Base-by-base conservation (phyloP, 2,113 vertebrate species). In the Catharus bicknelli region DNA sequence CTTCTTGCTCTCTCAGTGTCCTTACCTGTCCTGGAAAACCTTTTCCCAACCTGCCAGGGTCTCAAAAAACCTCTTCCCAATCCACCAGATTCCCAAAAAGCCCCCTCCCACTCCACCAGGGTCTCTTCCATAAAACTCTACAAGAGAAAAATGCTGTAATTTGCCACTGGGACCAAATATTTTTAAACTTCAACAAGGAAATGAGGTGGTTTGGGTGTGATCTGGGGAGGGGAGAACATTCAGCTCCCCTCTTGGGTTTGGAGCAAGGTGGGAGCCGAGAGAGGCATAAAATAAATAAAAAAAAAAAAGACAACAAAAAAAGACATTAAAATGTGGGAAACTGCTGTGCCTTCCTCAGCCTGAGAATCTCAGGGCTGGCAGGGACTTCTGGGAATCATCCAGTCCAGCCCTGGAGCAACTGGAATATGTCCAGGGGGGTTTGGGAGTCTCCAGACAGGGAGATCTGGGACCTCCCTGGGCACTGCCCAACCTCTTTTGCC, bases 191-290 rank as follows among this genome's bases (percentile, higher is more conserved):
- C 69, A 73, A 42, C 17, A 68, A 62, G 73, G 48, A 59, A 54
- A 54, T 14, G 25, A 27, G 68, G 82, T 3, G 18, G 48, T 10
- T 42, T 45, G 70, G 78, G 53, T 9, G 66, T 4, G 45, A 25
- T 26, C 5, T 13, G 16, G 66, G 84, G 74, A 51, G 66, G 53
- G 48, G 82, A 38, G 19, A 40, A 19, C 57, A 26, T 3, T 32
- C 30, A 34, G 81, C 48, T 67, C 32, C 0, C 5, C n/a, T 77
- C 36, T 5, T 0, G 5, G 6, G 42, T 67, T 62, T 42, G 64
- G 66, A 63, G 53, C 27, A 4, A 64, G 42, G 53, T 26, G 1
- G 2, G 7, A 21, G 2, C 1, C 3, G 9, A 15, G 48, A 1
- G 8, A 67, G 47, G 54, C 16, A 16, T 1, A 10, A 61, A 76